phyloP scores from a whole-genome alignment of 1,140 invertebrate genomes.

The Megalonaias nervosa region DNA sequence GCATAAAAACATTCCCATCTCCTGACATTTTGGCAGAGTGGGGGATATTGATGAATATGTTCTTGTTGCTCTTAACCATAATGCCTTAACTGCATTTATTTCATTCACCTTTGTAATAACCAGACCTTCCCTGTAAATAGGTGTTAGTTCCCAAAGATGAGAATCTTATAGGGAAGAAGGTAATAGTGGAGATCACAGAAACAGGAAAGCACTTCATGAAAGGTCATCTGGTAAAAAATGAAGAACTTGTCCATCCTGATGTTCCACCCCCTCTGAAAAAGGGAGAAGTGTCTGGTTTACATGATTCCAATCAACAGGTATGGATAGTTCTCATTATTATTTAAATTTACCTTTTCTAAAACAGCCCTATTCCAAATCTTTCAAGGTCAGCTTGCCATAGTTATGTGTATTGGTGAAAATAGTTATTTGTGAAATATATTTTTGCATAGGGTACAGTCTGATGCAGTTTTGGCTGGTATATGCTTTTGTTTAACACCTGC shows the following conservation, averaged over 20 bases:
- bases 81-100: background rate
- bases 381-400: too few relatives aligned
- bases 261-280: conserved; percentile 63
- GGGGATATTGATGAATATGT: too few relatives aligned
- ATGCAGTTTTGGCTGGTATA: too few relatives aligned
- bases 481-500: too few relatives aligned
- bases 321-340: too few relatives aligned
- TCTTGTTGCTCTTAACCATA: background rate
- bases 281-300: conserved; percentile 63
- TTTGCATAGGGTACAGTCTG: too few relatives aligned
- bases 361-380: too few relatives aligned
- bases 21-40: background rate
- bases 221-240: conserved; percentile 73
- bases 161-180: conserved; percentile 85
- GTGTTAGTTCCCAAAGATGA: conserved; percentile 85
- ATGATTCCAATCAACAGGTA: too few relatives aligned
- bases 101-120: background rate
- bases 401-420: too few relatives aligned
- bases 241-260: conserved; percentile 41
- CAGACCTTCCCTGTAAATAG: conserved; percentile 53
- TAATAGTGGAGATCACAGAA: conserved; percentile 83
- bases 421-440: too few relatives aligned
- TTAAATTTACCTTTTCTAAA: too few relatives aligned
- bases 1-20: background rate
- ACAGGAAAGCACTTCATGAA: conserved; percentile 91